These are phyloP conservation scores for Anastrepha obliqua DNA, from an alignment of 1,140 invertebrate species.

Conservation along the genomic window DNA sequence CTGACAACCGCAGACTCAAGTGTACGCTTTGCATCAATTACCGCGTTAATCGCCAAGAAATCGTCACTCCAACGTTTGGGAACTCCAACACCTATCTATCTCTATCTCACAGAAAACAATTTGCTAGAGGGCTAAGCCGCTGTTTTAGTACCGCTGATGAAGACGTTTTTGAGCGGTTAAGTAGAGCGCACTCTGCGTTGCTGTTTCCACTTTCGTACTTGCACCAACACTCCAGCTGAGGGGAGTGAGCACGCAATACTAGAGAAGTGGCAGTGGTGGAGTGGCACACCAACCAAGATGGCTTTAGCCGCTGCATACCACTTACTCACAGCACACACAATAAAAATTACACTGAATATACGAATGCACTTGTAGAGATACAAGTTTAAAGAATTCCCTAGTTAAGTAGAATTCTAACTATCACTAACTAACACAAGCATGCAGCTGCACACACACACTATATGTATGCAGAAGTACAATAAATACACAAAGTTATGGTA, in stretches of 20 bases:
- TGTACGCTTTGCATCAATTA: conserved; percentile 14
- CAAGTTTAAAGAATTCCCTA: not conserved
- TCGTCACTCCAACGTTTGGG: not conserved
- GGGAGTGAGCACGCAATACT: not conserved
- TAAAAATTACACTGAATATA: not conserved
- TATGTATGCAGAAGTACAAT: not conserved
- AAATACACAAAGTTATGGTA: not conserved
- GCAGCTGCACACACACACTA: not conserved
- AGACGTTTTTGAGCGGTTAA: conserved; percentile 31
- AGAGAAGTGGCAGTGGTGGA: not conserved
- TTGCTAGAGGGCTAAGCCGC: not conserved
- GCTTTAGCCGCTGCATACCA: not conserved
- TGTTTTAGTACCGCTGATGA: not conserved
- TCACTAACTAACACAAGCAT: not conserved
- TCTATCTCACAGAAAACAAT: not conserved
- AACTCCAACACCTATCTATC: not conserved
- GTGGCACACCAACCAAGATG: not conserved
- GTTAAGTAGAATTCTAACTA: conserved; percentile 1
- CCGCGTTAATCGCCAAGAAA: not conserved
- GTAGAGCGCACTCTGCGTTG: conserved; percentile 16
- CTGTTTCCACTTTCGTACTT: not conserved
- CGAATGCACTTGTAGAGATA: not conserved
- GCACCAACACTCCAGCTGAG: not conserved
- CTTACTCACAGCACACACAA: not conserved
- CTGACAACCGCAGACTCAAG: not conserved